Base-by-base conservation (phyloP, 2,888 invertebrate species). In the Toxonevra muliebris region DNA sequence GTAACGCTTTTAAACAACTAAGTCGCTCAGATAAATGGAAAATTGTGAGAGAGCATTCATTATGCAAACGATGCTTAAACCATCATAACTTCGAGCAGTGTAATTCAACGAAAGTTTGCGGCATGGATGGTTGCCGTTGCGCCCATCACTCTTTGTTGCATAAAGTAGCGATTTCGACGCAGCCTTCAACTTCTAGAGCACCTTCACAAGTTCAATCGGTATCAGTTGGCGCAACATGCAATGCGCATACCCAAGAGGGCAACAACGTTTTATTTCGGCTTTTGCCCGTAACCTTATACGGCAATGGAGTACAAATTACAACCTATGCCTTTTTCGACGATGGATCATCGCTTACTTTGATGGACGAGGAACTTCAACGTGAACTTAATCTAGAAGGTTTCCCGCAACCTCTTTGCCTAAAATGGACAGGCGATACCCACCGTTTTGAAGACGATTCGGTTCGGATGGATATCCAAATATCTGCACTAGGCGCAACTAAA, bases 51-150 rank as follows among this genome's bases (percentile, higher is more conserved):
- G 48, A 20, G 13, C 20, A 69, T n/a, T 64, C 64, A 64, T 50
- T 70, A 30, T 72, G 68, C 45, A 65, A 66, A n/a, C 62, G 58
- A 30, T 69, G 69, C 30, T 45, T 72, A 4, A 57, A 53, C 13
- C 48, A 63, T 10, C 69, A 73, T 48, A 59, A 15, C 40, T 12
- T 17, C n/a, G 40, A 15, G 9, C 40, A 57, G 42, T 30, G 40
- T 50, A 20, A 15, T 61, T 30, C 19, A 50, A 54, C 64, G 68
- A 42, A 20, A 9, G 4, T 58, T 17, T 70, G 70, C 48, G 52
- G 50, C 11, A 20, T 69, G 1, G 60, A 66, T 9, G 55, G 48
- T 1, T 72, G 69, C n/a, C 12, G 53, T 1, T 40, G 19, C 17
- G 17, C 42, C 11, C 67, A 69, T 60, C 66, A 66, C 52, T 48